These are phyloP conservation scores for Gambelia wislizenii DNA, from an alignment of 2,797 vertebrate species.

Conservation along the genomic window DNA sequence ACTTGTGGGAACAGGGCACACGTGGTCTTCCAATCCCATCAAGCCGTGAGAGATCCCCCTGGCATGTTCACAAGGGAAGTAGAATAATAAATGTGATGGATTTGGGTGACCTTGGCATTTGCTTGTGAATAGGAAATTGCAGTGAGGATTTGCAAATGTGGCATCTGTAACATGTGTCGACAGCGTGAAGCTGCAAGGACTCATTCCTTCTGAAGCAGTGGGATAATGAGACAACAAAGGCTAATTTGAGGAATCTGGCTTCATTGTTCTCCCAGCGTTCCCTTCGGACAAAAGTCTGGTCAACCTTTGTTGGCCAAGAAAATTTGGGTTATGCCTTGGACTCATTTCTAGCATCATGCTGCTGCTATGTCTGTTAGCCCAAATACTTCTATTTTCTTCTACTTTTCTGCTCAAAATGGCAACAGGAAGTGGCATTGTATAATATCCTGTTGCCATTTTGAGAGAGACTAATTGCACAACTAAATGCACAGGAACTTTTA, in stretches of 20 bases:
- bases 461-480: no score
- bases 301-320: no score
- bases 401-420: no score
- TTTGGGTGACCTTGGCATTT: background rate
- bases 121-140: background rate
- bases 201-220: background rate
- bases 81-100: background rate
- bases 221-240: background rate
- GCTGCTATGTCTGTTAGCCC: no score
- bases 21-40: background rate
- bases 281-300: background rate
- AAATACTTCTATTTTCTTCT: no score
- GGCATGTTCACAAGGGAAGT: slow-evolving; percentile 6
- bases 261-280: slow-evolving; percentile 37
- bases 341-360: no score
- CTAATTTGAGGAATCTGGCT: background rate
- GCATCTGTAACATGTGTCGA: background rate
- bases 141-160: background rate
- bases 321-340: no score
- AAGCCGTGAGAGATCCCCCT: background rate
- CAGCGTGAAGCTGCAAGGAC: background rate
- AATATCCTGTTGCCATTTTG: no score
- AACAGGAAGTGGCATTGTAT: no score
- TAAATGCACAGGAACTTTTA: no score
- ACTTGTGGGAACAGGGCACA: background rate